Evolutionary conservation across 2,888 invertebrate genomes (phyloP).

Genomic region (Pollenia angustigena): DNA sequence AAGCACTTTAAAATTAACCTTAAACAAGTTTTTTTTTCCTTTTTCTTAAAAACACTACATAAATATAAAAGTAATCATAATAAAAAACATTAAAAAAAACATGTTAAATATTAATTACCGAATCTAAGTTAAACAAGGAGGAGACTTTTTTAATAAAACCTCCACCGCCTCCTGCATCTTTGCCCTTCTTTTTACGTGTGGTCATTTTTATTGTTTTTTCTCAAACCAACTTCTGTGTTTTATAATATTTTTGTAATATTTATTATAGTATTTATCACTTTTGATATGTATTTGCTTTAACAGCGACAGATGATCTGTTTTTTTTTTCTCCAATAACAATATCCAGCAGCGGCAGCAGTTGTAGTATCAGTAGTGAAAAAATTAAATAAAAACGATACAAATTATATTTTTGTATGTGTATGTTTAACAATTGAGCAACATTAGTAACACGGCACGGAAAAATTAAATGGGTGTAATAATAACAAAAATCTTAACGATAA

Average conservation of each 20-base stretch:
- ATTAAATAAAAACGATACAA: constrained; percentile 50
- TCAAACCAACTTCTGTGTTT: constrained; percentile 3
- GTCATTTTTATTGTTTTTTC: constrained; percentile 84
- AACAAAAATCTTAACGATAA: constrained; percentile 67
- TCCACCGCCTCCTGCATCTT: constrained; percentile 84
- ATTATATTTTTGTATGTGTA: constrained; percentile 54
- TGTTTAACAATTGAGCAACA: constrained; percentile 48
- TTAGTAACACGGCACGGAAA: constrained; percentile 28
- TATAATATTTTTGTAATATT: constrained; percentile 46
- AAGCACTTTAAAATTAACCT: not conserved
- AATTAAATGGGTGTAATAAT: constrained; percentile 65
- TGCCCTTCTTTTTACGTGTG: constrained; percentile 88
- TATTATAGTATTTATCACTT: constrained; percentile 54
- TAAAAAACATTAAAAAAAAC: not conserved
- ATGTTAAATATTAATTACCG: constrained; percentile 85
- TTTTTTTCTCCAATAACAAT: constrained; percentile 41
- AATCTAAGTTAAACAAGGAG: constrained; percentile 93
- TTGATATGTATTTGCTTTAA: constrained; percentile 42
- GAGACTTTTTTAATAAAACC: constrained; percentile 95
- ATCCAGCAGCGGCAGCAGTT: constrained; percentile 33
- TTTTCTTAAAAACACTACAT: not conserved
- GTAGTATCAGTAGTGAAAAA: constrained; percentile 22
- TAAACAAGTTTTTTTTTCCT: not conserved
- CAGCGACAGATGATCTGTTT: constrained; percentile 52
- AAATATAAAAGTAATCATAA: not conserved